phyloP scores from a whole-genome alignment of 1,140 invertebrate species.

The Mizuhopecten yessoensis region DNA sequence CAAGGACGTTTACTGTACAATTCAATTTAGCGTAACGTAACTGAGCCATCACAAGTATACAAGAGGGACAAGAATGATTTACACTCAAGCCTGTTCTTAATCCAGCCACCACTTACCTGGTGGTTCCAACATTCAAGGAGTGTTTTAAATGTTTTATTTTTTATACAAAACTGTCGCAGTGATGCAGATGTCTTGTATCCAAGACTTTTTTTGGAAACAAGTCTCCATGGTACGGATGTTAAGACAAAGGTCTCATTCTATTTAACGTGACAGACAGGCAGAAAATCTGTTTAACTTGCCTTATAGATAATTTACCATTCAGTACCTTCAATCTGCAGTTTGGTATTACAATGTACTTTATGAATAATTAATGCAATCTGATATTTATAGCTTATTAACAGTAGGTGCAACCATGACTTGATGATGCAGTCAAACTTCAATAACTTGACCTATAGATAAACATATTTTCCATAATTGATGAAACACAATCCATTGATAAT shows the following conservation, averaged over 20 bases:
- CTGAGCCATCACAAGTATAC: neutral
- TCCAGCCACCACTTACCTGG: neutral
- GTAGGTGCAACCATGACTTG: neutral
- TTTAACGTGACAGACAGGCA: too few species aligned
- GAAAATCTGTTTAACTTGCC: too few species aligned
- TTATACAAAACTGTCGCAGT: too few species aligned
- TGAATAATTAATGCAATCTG: neutral
- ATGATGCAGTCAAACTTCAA: neutral
- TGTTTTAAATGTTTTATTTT: too few species aligned
- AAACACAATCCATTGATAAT: neutral
- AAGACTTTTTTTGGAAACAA: too few species aligned
- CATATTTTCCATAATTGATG: neutral
- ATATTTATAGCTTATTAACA: neutral
- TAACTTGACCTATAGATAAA: neutral
- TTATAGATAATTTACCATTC: too few species aligned
- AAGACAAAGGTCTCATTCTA: too few species aligned
- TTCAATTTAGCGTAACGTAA: neutral
- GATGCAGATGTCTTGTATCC: too few species aligned
- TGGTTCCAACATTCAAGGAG: too few species aligned
- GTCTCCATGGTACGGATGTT: too few species aligned
- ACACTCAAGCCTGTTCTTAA: neutral
- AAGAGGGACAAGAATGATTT: neutral
- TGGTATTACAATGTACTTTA: neutral
- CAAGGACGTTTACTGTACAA: neutral
- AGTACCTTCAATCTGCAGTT: neutral